Evolutionary conservation across 2,888 invertebrate genomes (phyloP).

Genomic region (Limnephilus lunatus): DNA sequence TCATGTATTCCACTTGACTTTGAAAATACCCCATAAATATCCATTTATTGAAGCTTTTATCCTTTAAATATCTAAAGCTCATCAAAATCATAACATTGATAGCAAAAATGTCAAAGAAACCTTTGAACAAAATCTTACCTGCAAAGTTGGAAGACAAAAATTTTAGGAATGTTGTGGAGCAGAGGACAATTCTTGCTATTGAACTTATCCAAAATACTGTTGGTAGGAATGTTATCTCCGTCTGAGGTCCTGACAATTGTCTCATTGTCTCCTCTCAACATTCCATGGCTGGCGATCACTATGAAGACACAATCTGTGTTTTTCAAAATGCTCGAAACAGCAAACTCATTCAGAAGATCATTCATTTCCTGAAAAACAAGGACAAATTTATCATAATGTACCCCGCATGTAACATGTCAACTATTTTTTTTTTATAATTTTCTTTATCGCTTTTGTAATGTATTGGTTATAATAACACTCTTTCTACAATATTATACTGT

Average conservation of each 20-base stretch:
- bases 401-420: neutral
- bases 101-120: neutral
- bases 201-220: slow-evolving; percentile 79
- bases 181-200: slow-evolving; percentile 76
- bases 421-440: too few species aligned
- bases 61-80: neutral
- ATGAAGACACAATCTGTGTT: slow-evolving; percentile 80
- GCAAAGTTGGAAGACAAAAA: slow-evolving; percentile 86
- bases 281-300: slow-evolving; percentile 83
- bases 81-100: neutral
- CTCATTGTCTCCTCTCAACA: slow-evolving; percentile 74
- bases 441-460: too few species aligned
- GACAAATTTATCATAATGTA: neutral
- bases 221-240: slow-evolving; percentile 74
- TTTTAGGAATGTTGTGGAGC: slow-evolving; percentile 81
- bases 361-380: slow-evolving; percentile 70
- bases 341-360: slow-evolving; percentile 72
- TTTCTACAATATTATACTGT: too few species aligned
- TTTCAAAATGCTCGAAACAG: slow-evolving; percentile 71
- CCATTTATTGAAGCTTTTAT: neutral
- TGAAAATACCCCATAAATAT: neutral
- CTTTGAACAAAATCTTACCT: slow-evolving; percentile 72
- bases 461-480: too few species aligned
- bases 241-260: slow-evolving; percentile 80
- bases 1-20: neutral